Evolutionary conservation across 53 echinoderm and acorn worm genomes (phyloP).

Genomic region (Mesocentrotus franciscanus): DNA sequence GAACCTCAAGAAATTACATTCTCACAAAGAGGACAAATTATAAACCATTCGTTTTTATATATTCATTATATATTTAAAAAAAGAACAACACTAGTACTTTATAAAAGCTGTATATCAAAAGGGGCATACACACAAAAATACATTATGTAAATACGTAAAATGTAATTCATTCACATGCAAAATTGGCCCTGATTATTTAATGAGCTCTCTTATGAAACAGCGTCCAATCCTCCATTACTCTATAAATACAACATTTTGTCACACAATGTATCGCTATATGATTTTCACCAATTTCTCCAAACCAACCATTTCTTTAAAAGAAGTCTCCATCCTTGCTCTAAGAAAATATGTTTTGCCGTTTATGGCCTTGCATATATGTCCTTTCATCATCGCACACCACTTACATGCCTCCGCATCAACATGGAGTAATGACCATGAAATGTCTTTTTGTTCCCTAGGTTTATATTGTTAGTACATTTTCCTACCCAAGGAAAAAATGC

Average conservation of each 20-base stretch:
- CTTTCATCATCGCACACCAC: background rate
- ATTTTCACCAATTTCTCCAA: background rate
- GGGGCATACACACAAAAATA: background rate
- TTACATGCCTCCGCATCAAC: background rate
- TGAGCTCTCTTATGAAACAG: background rate
- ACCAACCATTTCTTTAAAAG: background rate
- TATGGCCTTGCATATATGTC: slow-evolving; percentile 11
- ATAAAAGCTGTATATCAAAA: no score
- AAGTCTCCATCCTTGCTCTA: background rate
- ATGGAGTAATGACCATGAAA: slow-evolving; percentile 22
- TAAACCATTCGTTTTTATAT: background rate
- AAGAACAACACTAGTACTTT: no score
- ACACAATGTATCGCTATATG: background rate
- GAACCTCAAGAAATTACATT: background rate
- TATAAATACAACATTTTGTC: background rate
- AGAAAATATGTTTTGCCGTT: background rate
- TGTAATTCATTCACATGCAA: background rate
- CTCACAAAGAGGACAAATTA: background rate
- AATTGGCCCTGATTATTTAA: background rate
- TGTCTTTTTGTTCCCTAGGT: background rate
- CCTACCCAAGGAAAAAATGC: background rate
- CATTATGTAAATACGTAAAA: background rate
- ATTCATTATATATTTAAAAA: no score
- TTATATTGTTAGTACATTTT: background rate
- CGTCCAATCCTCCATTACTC: background rate